Evolutionary conservation across 2,113 vertebrate genomes (phyloP).

Genomic region (Lepisosteus oculatus): DNA sequence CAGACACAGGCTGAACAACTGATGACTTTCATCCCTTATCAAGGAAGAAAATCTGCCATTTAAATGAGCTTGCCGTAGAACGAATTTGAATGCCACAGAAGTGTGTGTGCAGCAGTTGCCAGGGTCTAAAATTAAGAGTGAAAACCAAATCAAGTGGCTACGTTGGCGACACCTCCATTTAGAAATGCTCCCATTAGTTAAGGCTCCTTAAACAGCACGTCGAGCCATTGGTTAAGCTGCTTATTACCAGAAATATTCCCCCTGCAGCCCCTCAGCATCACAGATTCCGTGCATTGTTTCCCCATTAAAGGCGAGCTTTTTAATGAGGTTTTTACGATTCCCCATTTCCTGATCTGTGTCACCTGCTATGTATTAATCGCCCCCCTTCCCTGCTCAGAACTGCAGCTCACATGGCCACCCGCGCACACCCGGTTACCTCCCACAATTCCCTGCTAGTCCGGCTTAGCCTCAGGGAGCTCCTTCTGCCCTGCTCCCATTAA

Average conservation of each 20-base stretch:
- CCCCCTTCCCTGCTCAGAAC: conserved; percentile 6
- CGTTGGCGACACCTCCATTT: no score
- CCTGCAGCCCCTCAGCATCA: no score
- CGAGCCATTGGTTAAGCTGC: no score
- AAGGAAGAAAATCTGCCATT: conserved; percentile 37
- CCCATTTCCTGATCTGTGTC: conserved; percentile 45
- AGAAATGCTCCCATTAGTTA: no score
- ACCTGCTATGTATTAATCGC: conserved; percentile 60
- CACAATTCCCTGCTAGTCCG: neutral
- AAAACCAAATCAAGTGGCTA: no score
- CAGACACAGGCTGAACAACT: conserved; percentile 34
- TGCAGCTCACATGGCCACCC: conserved; percentile 44
- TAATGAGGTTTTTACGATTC: conserved; percentile 61
- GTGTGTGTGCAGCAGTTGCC: no score
- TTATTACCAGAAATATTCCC: no score
- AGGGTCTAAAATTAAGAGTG: no score
- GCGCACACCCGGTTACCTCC: conserved; percentile 17
- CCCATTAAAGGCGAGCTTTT: conserved; percentile 46
- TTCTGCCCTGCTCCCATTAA: neutral
- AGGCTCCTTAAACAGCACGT: no score
- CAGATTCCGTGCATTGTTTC: no score
- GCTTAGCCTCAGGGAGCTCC: neutral
- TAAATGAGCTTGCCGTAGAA: no score
- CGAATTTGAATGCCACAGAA: no score
- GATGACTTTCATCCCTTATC: conserved; percentile 20